Conservation (phyloP, 2,113 vertebrate species). For the Microcebus tavaratra region DNA sequence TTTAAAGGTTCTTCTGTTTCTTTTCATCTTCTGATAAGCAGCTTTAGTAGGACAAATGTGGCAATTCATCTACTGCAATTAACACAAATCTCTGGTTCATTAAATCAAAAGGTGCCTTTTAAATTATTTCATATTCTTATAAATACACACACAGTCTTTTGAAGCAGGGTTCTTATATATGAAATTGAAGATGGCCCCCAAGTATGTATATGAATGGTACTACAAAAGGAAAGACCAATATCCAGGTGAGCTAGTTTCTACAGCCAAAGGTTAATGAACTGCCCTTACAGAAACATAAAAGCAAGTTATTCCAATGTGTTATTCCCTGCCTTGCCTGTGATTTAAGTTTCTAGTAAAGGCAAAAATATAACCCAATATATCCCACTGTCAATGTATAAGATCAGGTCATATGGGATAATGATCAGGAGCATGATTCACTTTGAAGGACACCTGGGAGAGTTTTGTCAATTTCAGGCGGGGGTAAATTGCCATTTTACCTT, state of each 20-base stretch:
- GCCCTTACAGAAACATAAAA: not conserved
- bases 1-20: not conserved
- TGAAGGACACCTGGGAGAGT: not conserved
- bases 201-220: not conserved
- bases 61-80: not conserved
- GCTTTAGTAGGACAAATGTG: not conserved
- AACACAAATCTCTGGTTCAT: not conserved
- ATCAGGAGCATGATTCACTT: not conserved
- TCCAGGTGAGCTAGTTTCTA: not conserved
- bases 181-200: not conserved
- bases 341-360: conserved; percentile 42
- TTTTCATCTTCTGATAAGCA: conserved; percentile 1
- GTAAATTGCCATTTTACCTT: conserved; percentile 47
- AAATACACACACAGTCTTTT: not conserved
- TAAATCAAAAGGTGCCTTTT: not conserved
- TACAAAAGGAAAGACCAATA: not conserved
- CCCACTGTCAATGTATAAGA: not conserved
- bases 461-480: conserved; percentile 5
- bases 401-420: not conserved
- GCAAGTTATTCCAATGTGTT: not conserved
- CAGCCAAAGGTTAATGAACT: not conserved
- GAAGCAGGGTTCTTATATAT: not conserved
- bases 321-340: not conserved
- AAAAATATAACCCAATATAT: conserved; percentile 37
- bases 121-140: conserved; percentile 40